These are phyloP conservation scores for Paedocypris sp. DNA, from an alignment of 2,113 vertebrate species.

Conservation along the genomic window DNA sequence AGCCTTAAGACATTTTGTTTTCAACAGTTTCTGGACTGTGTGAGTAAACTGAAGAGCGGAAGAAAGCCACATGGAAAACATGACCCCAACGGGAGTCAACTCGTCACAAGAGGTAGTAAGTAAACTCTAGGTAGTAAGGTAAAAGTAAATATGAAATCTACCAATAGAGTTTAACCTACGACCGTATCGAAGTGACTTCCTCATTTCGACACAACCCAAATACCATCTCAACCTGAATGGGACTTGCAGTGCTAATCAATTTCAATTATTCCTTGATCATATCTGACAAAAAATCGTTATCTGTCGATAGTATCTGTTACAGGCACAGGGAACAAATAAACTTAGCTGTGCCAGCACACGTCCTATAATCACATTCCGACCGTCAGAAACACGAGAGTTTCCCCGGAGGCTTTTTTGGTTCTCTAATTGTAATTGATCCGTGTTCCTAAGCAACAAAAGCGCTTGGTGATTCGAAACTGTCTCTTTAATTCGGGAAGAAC, in stretches of 20 bases:
- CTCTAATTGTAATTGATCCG: conserved; percentile 20
- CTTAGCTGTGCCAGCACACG: not conserved
- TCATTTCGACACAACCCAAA: too few species aligned
- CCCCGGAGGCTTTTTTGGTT: not conserved
- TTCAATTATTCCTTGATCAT: not conserved
- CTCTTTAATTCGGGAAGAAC: conserved; percentile 9
- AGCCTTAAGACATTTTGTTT: too few species aligned
- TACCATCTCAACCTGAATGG: not conserved
- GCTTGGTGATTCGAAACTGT: conserved; percentile 24
- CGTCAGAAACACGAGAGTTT: not conserved
- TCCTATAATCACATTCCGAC: not conserved
- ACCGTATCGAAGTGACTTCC: too few species aligned
- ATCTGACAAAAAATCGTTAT: not conserved
- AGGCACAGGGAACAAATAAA: too few species aligned
- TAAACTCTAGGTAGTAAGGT: too few species aligned
- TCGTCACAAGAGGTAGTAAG: too few species aligned
- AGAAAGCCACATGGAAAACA: too few species aligned
- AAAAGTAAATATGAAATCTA: too few species aligned
- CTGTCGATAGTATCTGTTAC: not conserved
- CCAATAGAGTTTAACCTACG: too few species aligned
- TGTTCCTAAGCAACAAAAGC: conserved; percentile 23
- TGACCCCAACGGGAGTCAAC: too few species aligned
- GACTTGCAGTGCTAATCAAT: not conserved
- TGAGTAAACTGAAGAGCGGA: too few species aligned
- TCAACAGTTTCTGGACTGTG: too few species aligned